Base-by-base conservation (phyloP, 2,797 vertebrate genomes). In the Typhlichthys eigenmanni region DNA sequence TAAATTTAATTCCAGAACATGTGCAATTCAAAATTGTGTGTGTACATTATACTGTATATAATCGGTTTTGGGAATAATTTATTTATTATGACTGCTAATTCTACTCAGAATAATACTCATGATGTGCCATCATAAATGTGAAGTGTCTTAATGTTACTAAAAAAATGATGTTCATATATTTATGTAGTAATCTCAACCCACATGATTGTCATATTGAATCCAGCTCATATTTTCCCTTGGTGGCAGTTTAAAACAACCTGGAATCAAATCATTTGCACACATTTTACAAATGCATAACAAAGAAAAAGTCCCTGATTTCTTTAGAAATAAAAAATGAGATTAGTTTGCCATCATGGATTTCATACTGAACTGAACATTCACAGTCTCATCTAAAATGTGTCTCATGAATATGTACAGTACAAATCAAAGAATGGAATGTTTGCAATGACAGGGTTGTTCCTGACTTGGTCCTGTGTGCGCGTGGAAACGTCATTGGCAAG, bases 111-210 rank as follows among this genome's bases (percentile, higher is more conserved):
- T 47, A 59, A 60, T 64, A 14, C 38, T 71, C 7, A 61, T 56
- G 4, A 29, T 75, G 76, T 84, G 68, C 75, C 78, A 83, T 79
- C 43, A 60, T 43, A 64, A 71, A 29, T 66, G 56, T 58, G 71
- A 56, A 17, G 55, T 54, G n/a, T 68, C 53, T 58, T 50, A 72
- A 68, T 60, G 50, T 55, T 68, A 66, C 58, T 62, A 62, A 56
- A 65, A 17, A 62, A 43, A 10, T 2, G 0, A 43, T 43, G 7
- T 29, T 29, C 4, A 29, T 43, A 43, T 43, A 43, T 43, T 43
- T 43, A 7, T 10, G 38, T 43, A 43, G 38, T 43, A 43, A 43
- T 43, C 38, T 43, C 7, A 43, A 43, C 38, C 38, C 38, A 43
- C 38, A 43, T 9, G 38, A 10, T 43, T 43, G 2, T 43, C 38